These are phyloP conservation scores for Geopemphigus sp. DNA, from an alignment of 1,140 invertebrate species.

Conservation along the genomic window DNA sequence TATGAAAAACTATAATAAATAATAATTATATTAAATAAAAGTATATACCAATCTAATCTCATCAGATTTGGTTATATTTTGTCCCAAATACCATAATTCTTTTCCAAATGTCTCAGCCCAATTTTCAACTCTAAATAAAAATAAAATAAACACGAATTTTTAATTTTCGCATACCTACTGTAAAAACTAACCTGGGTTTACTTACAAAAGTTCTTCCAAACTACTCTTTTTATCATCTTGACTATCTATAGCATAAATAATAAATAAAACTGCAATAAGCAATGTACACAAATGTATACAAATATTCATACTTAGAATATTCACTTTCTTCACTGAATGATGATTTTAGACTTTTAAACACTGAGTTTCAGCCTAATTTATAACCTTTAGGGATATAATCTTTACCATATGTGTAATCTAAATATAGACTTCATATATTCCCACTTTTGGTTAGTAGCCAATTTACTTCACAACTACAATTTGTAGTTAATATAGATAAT, in stretches of 20 bases:
- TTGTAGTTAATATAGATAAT: conserved; percentile 5
- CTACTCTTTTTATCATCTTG: conserved; percentile 31
- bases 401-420: conserved; percentile 13
- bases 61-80: conserved; percentile 62
- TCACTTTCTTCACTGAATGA: neutral
- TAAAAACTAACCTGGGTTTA: neutral
- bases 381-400: conserved; percentile 7
- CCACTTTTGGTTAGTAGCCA: conserved; percentile 38
- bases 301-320: conserved; percentile 34
- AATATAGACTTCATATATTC: conserved; percentile 37
- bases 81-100: conserved; percentile 63
- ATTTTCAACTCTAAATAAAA: conserved; percentile 59
- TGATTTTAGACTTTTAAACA: neutral
- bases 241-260: conserved; percentile 17
- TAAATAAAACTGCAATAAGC: conserved; percentile 8
- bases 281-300: conserved; percentile 16
- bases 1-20: neutral
- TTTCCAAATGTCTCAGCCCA: conserved; percentile 64
- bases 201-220: conserved; percentile 40
- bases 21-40: neutral
- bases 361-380: neutral
- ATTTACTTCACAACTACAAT: conserved; percentile 19
- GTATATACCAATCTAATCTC: conserved; percentile 62
- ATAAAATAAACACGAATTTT: neutral
- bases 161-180: neutral